phyloP scores from a whole-genome alignment of 2,888 invertebrate genomes.

The Aspidiotus rigidus region DNA sequence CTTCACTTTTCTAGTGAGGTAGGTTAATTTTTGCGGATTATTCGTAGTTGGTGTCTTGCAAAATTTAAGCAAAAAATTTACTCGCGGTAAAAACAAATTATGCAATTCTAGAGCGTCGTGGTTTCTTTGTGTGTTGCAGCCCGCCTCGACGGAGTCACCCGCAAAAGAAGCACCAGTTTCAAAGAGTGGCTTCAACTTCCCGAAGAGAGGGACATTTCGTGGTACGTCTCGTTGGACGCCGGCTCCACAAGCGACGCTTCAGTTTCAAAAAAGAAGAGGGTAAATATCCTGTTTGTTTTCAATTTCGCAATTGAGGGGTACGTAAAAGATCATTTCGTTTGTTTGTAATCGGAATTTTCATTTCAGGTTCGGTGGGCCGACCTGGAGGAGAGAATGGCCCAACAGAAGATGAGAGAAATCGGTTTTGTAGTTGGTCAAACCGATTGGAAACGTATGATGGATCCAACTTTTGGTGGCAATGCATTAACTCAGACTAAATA shows the following conservation, averaged over 20 bases:
- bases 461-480: slow-evolving; percentile 76
- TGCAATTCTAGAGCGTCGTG: too few relatives aligned
- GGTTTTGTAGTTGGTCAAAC: slow-evolving; percentile 96
- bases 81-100: too few relatives aligned
- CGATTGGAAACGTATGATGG: slow-evolving; percentile 91
- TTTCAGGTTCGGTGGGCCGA: slow-evolving; percentile 93
- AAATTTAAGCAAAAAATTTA: background rate
- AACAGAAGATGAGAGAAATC: slow-evolving; percentile 85
- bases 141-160: slow-evolving; percentile 81
- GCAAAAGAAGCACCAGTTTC: slow-evolving; percentile 65
- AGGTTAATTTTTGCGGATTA: slow-evolving; percentile 11
- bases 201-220: slow-evolving; percentile 55
- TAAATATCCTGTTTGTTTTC: slow-evolving; percentile 47
- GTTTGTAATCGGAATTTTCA: background rate
- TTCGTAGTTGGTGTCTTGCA: background rate
- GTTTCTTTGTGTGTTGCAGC: slow-evolving; percentile 54
- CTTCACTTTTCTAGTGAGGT: slow-evolving; percentile 6
- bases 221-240: slow-evolving; percentile 33
- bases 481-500: slow-evolving; percentile 92
- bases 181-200: slow-evolving; percentile 82
- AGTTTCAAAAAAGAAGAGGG: slow-evolving; percentile 61
- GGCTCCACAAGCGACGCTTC: slow-evolving; percentile 49
- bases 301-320: background rate
- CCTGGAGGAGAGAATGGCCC: slow-evolving; percentile 82
- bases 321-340: background rate